Percentiles rank a stretch among this genome's conserved stretches.
Conservation (phyloP, 1,140 invertebrate genomes). For the Drosophila repleta region DNA sequence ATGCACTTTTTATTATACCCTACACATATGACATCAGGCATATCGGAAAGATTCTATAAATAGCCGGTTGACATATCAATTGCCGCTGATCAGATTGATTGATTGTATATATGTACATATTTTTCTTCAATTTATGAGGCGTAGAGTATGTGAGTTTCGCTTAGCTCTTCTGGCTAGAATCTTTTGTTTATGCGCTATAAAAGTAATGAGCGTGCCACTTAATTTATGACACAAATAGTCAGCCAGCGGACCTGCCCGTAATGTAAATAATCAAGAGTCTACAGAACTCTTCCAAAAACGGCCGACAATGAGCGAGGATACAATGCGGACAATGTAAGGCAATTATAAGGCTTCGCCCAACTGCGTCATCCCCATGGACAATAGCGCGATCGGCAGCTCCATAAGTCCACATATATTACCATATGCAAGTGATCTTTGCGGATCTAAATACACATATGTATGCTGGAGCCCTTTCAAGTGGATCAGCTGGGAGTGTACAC, state of each 20-base stretch:
- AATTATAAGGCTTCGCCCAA: constrained; percentile 54
- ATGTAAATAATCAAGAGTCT: constrained; percentile 37
- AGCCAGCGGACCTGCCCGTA: constrained; percentile 42
- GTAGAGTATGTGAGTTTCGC: constrained; percentile 42
- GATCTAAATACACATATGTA: background rate
- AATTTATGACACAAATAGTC: constrained; percentile 43
- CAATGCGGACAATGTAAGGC: constrained; percentile 17
- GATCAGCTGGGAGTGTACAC: background rate
- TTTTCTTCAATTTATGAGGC: background rate
- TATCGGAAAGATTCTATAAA: background rate
- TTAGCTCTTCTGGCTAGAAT: constrained; percentile 14
- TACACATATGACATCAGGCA: constrained; percentile 7
- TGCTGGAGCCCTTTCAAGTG: background rate
- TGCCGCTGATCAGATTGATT: background rate
- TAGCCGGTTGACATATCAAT: background rate
- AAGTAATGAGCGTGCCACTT: constrained; percentile 71
- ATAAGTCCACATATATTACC: background rate
- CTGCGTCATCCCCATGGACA: constrained; percentile 4
- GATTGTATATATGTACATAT: background rate
- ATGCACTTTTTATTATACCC: constrained; percentile 52
- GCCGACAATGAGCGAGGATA: constrained; percentile 48
- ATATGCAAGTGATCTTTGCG: background rate
- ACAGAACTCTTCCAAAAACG: constrained; percentile 39
- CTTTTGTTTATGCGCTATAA: constrained; percentile 53
- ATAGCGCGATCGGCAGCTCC: background rate